These are phyloP conservation scores for Anguilla megastoma DNA, from an alignment of 2,797 vertebrate species.

Conservation along the genomic window DNA sequence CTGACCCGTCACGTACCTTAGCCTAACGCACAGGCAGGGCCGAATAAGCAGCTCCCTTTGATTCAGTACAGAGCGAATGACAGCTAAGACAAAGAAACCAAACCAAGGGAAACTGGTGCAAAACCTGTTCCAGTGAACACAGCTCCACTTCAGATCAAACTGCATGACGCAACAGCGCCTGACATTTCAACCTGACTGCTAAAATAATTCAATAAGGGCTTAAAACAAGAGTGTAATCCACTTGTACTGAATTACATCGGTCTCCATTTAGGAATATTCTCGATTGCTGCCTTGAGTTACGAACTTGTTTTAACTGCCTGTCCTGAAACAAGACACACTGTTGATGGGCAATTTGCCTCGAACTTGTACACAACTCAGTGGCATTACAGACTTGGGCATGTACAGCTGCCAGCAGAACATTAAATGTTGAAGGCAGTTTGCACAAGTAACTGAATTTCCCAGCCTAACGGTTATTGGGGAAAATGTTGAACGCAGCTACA, in stretches of 20 bases:
- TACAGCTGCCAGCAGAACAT: neutral
- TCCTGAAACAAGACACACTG: neutral
- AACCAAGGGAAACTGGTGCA: neutral
- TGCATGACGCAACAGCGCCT: neutral
- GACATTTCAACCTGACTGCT: neutral
- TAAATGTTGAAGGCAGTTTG: neutral
- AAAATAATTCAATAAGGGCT: neutral
- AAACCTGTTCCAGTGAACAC: neutral
- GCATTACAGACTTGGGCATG: neutral
- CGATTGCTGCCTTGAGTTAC: neutral
- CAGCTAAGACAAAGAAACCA: constrained; percentile 11
- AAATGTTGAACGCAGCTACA: neutral
- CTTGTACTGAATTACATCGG: neutral
- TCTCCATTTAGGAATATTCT: neutral
- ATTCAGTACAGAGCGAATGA: neutral
- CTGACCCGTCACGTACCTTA: neutral
- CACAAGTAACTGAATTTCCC: neutral
- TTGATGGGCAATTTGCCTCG: neutral
- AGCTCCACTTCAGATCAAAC: neutral
- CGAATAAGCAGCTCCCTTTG: constrained; percentile 10
- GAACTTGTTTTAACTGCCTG: neutral
- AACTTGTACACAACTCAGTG: neutral
- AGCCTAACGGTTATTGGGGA: neutral
- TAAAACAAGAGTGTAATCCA: neutral
- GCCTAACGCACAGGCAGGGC: neutral